phyloP scores from a whole-genome alignment of 2,797 vertebrate species.

The Antennarius maculatus region DNA sequence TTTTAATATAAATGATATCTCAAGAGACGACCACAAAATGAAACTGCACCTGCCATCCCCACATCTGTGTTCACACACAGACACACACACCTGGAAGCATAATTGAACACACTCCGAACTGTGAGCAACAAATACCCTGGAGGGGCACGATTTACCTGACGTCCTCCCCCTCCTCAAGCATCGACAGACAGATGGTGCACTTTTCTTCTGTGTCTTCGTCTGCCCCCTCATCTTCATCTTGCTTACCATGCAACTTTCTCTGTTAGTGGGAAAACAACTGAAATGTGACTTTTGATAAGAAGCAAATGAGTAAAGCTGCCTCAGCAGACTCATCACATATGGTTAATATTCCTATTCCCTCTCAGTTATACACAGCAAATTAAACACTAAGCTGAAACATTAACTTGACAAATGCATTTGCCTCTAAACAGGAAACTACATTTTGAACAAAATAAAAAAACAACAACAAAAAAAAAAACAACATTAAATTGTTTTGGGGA shows the following conservation, averaged over 20 bases:
- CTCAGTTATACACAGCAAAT: constrained; percentile 25
- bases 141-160: constrained; percentile 70
- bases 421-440: constrained; percentile 25
- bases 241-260: constrained; percentile 98
- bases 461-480: background rate
- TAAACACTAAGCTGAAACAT: constrained; percentile 44
- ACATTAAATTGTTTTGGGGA: constrained; percentile 66
- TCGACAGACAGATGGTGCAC: constrained; percentile 98
- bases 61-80: constrained; percentile 25
- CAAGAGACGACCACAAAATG: constrained; percentile 40
- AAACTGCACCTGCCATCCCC: constrained; percentile 39
- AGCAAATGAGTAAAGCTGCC: constrained; percentile 16
- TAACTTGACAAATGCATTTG: constrained; percentile 29
- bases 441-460: constrained; percentile 23
- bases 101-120: constrained; percentile 37
- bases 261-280: constrained; percentile 77
- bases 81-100: constrained; percentile 30
- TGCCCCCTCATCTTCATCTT: constrained; percentile 94
- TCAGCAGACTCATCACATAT: constrained; percentile 38
- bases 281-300: constrained; percentile 44
- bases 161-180: constrained; percentile 97
- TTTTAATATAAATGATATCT: constrained; percentile 37
- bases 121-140: constrained; percentile 31
- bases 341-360: constrained; percentile 31
- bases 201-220: constrained; percentile 99